These are phyloP conservation scores for Arbacia lixula DNA, from an alignment of 53 echinoderm and acorn worm genomes.

Conservation along the genomic window DNA sequence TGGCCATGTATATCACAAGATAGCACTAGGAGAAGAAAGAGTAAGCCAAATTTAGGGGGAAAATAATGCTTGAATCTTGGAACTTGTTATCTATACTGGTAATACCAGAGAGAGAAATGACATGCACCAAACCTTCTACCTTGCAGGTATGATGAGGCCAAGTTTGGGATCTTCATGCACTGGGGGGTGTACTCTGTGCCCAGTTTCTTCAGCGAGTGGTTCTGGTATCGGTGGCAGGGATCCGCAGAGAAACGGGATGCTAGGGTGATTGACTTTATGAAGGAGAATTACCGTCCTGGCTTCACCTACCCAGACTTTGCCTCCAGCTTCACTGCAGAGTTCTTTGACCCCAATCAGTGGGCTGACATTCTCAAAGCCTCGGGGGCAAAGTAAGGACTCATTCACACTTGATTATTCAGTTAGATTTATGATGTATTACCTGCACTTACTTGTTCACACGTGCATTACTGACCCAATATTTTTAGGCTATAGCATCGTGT, in stretches of 20 bases:
- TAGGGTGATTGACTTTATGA: slow-evolving; percentile 68
- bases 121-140: too few species aligned
- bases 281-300: slow-evolving; percentile 67
- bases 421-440: background rate
- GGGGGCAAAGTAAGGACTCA: slow-evolving; percentile 64
- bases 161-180: slow-evolving; percentile 86
- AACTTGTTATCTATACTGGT: too few species aligned
- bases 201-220: slow-evolving; percentile 77
- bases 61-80: too few species aligned
- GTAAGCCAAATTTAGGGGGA: too few species aligned
- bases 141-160: slow-evolving; percentile 78
- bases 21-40: too few species aligned
- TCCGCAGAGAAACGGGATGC: background rate
- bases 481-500: background rate
- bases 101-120: too few species aligned
- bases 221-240: slow-evolving; percentile 69
- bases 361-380: slow-evolving; percentile 84
- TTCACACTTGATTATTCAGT: background rate
- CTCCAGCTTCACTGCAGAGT: slow-evolving; percentile 60
- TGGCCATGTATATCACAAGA: too few species aligned
- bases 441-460: background rate
- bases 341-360: slow-evolving; percentile 73
- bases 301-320: slow-evolving; percentile 82
- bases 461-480: background rate
- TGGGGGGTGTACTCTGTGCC: slow-evolving; percentile 83